These are phyloP conservation scores for Nesogale talazaci DNA, from an alignment of 2,113 vertebrate species.

Conservation along the genomic window DNA sequence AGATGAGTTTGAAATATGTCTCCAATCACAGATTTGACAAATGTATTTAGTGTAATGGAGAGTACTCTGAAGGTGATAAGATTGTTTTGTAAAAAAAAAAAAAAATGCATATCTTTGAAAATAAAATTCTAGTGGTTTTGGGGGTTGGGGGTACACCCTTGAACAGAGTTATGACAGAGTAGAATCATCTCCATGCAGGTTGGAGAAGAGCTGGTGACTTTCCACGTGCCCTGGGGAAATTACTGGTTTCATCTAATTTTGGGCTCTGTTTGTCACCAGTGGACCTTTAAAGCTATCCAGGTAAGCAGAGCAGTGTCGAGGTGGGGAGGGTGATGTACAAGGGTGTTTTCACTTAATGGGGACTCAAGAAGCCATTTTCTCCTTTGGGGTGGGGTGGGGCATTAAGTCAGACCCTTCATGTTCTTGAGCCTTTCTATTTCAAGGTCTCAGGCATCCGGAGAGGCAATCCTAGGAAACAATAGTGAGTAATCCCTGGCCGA, in stretches of 20 bases:
- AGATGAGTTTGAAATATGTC: too few species aligned
- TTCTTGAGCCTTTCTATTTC: neutral
- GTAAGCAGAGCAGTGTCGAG: neutral
- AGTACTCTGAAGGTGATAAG: too few species aligned
- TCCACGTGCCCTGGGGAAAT: neutral
- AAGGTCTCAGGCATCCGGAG: constrained; percentile 18
- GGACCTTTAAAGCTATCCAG: neutral
- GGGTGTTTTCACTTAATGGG: neutral
- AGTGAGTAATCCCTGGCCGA: neutral
- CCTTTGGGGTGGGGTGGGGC: neutral
- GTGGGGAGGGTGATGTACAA: neutral
- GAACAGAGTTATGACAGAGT: neutral
- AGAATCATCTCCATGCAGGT: neutral
- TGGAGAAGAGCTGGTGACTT: neutral
- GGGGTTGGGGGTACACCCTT: too few species aligned
- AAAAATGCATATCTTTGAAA: too few species aligned
- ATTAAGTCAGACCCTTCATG: neutral
- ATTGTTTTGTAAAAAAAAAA: too few species aligned
- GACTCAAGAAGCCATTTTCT: neutral
- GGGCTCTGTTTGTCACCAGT: neutral
- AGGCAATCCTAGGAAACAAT: constrained; percentile 11
- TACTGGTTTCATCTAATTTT: neutral
- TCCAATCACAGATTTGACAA: too few species aligned
- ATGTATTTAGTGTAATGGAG: too few species aligned
- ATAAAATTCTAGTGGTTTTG: too few species aligned